phyloP scores from a whole-genome alignment of 2,888 invertebrate genomes.

The Cryptocephalus moraei region DNA sequence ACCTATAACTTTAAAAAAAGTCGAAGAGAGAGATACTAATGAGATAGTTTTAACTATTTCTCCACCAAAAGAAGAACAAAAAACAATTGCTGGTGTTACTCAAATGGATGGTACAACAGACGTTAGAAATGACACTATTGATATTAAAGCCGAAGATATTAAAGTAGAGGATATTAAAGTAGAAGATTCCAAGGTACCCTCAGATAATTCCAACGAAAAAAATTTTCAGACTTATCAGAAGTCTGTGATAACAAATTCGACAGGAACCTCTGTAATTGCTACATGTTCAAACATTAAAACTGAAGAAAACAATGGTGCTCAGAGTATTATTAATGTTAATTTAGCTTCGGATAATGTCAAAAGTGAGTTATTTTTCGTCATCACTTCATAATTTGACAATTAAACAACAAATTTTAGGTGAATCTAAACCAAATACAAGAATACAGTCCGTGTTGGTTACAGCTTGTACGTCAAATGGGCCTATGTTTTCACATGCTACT shows the following conservation, averaged over 20 bases:
- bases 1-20: constrained; percentile 34
- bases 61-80: constrained; percentile 25
- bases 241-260: constrained; percentile 24
- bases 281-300: constrained; percentile 21
- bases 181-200: constrained; percentile 16
- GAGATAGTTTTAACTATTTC: constrained; percentile 35
- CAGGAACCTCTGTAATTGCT: constrained; percentile 36
- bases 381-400: not conserved
- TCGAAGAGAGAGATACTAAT: constrained; percentile 31
- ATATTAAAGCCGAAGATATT: constrained; percentile 27
- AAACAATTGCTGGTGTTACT: constrained; percentile 12
- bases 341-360: constrained; percentile 25
- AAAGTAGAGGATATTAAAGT: not conserved
- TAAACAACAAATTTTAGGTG: constrained; percentile 8
- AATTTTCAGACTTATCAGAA: constrained; percentile 24
- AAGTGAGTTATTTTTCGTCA: constrained; percentile 16
- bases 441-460: constrained; percentile 36
- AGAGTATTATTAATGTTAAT: constrained; percentile 26
- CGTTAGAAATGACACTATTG: constrained; percentile 23
- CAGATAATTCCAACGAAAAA: constrained; percentile 22
- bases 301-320: constrained; percentile 15
- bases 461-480: constrained; percentile 35
- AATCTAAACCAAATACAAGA: constrained; percentile 27
- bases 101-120: constrained; percentile 30
- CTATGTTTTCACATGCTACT: constrained; percentile 35